Base-by-base conservation (phyloP, 1,140 invertebrate species). In the Lasioglossum baleicum region DNA sequence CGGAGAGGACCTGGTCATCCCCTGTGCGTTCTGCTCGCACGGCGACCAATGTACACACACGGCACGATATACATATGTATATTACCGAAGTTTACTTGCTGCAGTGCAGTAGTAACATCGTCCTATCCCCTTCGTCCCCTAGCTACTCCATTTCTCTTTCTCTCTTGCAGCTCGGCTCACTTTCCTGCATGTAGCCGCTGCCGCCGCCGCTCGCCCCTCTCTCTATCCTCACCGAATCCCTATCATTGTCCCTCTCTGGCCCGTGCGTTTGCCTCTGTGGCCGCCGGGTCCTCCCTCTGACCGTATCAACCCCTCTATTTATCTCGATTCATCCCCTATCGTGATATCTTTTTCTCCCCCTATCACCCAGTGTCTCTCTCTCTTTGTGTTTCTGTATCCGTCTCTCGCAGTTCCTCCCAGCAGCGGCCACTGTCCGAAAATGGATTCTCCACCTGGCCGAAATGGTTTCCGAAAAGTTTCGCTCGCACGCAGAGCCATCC, bases 381-480 rank as follows among this genome's bases (percentile, higher is more conserved):
- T 44, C 44, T 35, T 35, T 35, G 44, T 8, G 44, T 44, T 11
- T 48, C 44, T 48, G 10, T 48, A 2, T 13, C 0, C 44, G 44
- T 13, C 10, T 10, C 44, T 13, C 10, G 10, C 44, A 10, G 17
- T 15, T 5, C 7, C 6, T 15, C 6, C 15, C 13, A 5, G 51
- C 51, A 4, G 51, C 51, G 17, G 5, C 42, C 63, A 51, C 81
- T 2, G 70, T 79, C 73, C 76, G 69, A 83, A 82, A 85, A 83
- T 86, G 73, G 73, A 73, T 83, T 78, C 84, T 53, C 75, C 72
- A 80, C 76, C 85, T 75, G 80, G 60, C 65, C 63, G 80, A 78
- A 83, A 87, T 81, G 74, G 82, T 83, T 85, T 88, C 81, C 72
- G 56, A 80, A 89, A 80, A 89, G 83, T 83, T 87, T 88, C 77